A percentile compares a stretch with the other conserved stretches of the same genome.
Conservation (phyloP, 2,888 invertebrate species). For the Sarcophaga carnaria region DNA sequence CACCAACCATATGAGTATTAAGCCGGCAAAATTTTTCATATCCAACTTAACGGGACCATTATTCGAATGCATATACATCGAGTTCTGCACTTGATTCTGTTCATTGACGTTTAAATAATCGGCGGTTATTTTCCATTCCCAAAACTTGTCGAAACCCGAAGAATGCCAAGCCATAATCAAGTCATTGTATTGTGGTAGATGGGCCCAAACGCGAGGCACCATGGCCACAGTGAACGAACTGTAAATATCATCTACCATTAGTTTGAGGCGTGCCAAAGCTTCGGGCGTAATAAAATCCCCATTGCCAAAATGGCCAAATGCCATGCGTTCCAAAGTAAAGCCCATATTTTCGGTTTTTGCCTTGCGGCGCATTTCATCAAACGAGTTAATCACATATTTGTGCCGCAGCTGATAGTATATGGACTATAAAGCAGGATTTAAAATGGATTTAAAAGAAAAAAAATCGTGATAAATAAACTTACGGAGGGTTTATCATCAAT, state of each 20-base stretch:
- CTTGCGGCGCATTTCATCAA: slow-evolving; percentile 74
- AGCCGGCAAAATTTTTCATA: slow-evolving; percentile 75
- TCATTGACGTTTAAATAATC: slow-evolving; percentile 73
- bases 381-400: neutral
- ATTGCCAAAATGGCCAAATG: slow-evolving; percentile 78
- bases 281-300: slow-evolving; percentile 82
- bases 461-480: neutral
- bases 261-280: slow-evolving; percentile 83
- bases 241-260: slow-evolving; percentile 87
- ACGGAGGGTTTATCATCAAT: slow-evolving; percentile 67
- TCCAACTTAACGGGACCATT: slow-evolving; percentile 74
- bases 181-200: slow-evolving; percentile 83
- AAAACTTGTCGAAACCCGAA: slow-evolving; percentile 85
- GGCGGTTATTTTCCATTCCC: slow-evolving; percentile 83
- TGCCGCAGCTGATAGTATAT: neutral
- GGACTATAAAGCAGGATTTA: neutral
- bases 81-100: slow-evolving; percentile 75
- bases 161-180: slow-evolving; percentile 84
- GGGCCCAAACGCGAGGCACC: slow-evolving; percentile 85
- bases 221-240: slow-evolving; percentile 85
- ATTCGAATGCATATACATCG: slow-evolving; percentile 70
- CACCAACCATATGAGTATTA: slow-evolving; percentile 75
- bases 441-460: neutral
- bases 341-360: slow-evolving; percentile 83
- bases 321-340: slow-evolving; percentile 85